Conservation (phyloP, 1,140 invertebrate genomes). For the Meteorus sp. region DNA sequence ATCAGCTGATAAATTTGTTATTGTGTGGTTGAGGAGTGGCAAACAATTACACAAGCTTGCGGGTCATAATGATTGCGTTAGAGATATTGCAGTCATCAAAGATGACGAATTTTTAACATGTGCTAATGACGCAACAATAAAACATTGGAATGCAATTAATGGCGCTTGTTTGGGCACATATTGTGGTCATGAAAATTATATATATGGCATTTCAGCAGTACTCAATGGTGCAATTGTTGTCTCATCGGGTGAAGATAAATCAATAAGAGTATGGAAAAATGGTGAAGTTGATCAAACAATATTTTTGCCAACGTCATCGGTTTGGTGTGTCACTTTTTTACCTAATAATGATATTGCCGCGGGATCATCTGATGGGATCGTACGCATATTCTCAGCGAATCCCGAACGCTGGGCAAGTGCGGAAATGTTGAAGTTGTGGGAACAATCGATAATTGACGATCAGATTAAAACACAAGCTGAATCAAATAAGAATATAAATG, state of each 20-base stretch:
- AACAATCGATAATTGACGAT: slow-evolving; percentile 69
- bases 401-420: slow-evolving; percentile 68
- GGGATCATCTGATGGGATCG: slow-evolving; percentile 83
- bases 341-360: slow-evolving; percentile 89
- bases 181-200: slow-evolving; percentile 80
- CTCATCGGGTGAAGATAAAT: slow-evolving; percentile 84
- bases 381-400: slow-evolving; percentile 82
- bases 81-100: slow-evolving; percentile 72
- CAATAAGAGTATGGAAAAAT: slow-evolving; percentile 81
- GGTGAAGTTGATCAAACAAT: slow-evolving; percentile 73
- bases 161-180: slow-evolving; percentile 80
- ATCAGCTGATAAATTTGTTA: slow-evolving; percentile 89
- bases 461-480: slow-evolving; percentile 66
- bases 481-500: slow-evolving; percentile 77
- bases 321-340: slow-evolving; percentile 84
- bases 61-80: slow-evolving; percentile 90
- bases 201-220: slow-evolving; percentile 64
- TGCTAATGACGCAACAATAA: slow-evolving; percentile 86
- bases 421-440: slow-evolving; percentile 66
- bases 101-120: slow-evolving; percentile 80
- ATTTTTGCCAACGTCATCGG: slow-evolving; percentile 78
- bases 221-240: slow-evolving; percentile 57
- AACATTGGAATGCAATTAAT: slow-evolving; percentile 74
- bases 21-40: slow-evolving; percentile 74
- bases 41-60: slow-evolving; percentile 56